Evolutionary conservation across 2,113 vertebrate species (phyloP), one percentile per base, ranked within the genome.

Genomic region (Reinhardtius hippoglossoides): DNA sequence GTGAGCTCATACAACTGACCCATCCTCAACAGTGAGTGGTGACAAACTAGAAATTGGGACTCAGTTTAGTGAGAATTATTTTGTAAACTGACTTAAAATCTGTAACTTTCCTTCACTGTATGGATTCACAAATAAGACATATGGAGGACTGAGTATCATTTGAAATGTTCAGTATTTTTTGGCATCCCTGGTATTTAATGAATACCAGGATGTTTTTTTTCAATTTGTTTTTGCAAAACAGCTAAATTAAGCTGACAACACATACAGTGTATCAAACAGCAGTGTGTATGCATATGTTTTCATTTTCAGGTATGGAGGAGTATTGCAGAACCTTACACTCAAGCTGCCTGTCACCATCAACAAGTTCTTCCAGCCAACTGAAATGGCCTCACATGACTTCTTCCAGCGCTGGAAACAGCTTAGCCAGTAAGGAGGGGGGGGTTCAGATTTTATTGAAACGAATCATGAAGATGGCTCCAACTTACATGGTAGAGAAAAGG

Each of bases 361-460:
- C 93, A 98, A 98, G 92, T 98, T 98, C 92, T 98, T 97, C 91
- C 96, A 97, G 92, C 95, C 96, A 0, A 97, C 97, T 1, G 97
- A 97, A 90, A 98, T 97, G 97, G 71, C 94, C 0, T 96, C 96
- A 9, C 93, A 96, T 35, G 97, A 97, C 84, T 98, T 98, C 85
- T 98, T 98, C 92, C 96, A 97, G 92, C 96, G 97, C 66, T 98
- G 97, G 97, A 97, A 97, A 91, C 96, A 98, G 85, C 96, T 98
- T 4, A 97, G 96, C 94, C 95, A 95, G 97, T 97, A 71, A 90
- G 92, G 31, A 7, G 31, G 31, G 1, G 6, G 24, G 23, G 23
- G 23, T 27, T 27, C 27, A 27, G 27, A 27, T 27, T 3, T 27
- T 27, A 4, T 6, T 1, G 31, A 31, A 6, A 6, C 31, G 6